A percentile compares a stretch with the other conserved stretches of the same genome.
These are phyloP conservation scores for Lasioglossum vierecki DNA, from an alignment of 2,888 invertebrate genomes.

Conservation along the genomic window DNA sequence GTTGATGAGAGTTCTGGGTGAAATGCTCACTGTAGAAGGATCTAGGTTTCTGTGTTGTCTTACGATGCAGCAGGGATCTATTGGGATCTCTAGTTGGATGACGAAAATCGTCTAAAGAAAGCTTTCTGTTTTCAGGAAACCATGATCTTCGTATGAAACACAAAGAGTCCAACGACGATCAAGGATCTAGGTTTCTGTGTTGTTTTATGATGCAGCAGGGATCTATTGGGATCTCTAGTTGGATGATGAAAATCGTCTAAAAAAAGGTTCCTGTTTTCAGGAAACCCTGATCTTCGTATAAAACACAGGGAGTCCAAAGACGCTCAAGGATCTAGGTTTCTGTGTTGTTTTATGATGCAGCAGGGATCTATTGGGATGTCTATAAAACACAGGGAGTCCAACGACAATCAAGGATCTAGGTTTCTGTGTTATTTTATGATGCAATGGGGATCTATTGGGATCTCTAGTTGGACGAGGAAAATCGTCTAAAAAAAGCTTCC, in stretches of 20 bases:
- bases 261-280: background rate
- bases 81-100: background rate
- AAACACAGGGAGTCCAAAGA: no score
- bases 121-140: background rate
- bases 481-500: background rate
- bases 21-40: background rate
- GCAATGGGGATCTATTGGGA: no score
- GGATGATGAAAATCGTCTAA: background rate
- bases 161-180: no score
- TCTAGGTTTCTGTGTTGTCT: background rate
- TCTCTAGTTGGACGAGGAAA: background rate
- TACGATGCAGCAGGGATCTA: background rate
- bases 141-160: no score
- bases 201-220: background rate
- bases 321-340: background rate
- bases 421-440: no score
- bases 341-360: background rate
- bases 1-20: background rate
- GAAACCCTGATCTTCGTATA: background rate
- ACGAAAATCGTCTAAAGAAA: background rate
- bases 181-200: background rate
- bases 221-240: background rate
- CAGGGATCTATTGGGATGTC: no score
- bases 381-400: no score
- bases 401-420: no score